Percentiles rank a stretch among this genome's conserved stretches.
Conservation (phyloP, 2,888 invertebrate species). For the Catocala nupta region DNA sequence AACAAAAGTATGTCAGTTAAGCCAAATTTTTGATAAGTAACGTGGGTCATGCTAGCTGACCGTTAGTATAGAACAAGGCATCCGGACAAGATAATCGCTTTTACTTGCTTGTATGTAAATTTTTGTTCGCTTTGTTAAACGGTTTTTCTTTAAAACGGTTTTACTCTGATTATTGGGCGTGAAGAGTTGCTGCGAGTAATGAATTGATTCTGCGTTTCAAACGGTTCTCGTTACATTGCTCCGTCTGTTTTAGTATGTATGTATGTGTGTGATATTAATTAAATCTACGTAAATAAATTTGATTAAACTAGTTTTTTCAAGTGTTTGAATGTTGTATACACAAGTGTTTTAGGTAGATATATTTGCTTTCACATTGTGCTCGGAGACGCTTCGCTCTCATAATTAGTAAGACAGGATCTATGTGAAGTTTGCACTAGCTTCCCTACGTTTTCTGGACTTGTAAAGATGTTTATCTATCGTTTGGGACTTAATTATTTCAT, state of each 20-base stretch:
- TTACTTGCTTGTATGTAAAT: slow-evolving; percentile 77
- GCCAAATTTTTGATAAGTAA: slow-evolving; percentile 36
- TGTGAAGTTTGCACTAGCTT: too few relatives aligned
- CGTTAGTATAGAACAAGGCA: slow-evolving; percentile 49
- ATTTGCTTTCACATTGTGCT: neutral
- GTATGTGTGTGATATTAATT: neutral
- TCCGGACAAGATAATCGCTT: slow-evolving; percentile 57
- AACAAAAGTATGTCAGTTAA: slow-evolving; percentile 30
- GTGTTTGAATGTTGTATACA: neutral
- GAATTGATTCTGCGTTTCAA: slow-evolving; percentile 58
- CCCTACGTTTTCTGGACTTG: too few relatives aligned
- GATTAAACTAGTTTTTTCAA: too few relatives aligned
- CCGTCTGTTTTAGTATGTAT: slow-evolving; percentile 26
- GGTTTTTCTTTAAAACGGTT: slow-evolving; percentile 73
- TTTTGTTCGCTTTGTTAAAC: slow-evolving; percentile 67
- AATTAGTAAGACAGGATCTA: too few relatives aligned
- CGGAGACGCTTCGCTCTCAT: too few relatives aligned
- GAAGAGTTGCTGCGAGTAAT: slow-evolving; percentile 63
- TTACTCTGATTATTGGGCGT: slow-evolving; percentile 79
- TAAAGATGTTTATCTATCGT: too few relatives aligned
- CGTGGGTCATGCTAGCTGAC: slow-evolving; percentile 48
- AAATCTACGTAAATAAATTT: neutral
- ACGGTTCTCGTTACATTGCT: slow-evolving; percentile 39
- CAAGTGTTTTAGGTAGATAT: slow-evolving; percentile 15
- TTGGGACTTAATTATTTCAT: too few relatives aligned